These are phyloP conservation scores for Rallus limicola DNA, from an alignment of 2,113 vertebrate genomes.

Conservation along the genomic window DNA sequence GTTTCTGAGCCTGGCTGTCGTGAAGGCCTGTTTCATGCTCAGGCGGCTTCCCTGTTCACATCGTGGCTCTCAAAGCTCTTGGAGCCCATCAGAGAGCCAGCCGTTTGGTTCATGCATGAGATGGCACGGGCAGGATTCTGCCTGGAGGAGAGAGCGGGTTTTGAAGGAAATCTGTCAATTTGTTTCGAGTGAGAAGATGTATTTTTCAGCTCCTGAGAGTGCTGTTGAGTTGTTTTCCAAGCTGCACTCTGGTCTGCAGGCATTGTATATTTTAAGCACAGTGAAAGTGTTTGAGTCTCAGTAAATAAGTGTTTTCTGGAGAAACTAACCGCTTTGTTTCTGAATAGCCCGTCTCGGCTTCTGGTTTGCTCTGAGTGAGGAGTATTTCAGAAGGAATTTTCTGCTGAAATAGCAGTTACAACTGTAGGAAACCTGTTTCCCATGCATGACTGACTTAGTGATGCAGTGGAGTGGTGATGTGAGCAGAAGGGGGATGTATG, in stretches of 20 bases:
- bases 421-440: conserved; percentile 49
- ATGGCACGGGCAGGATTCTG: conserved; percentile 26
- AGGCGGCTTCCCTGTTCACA: not conserved
- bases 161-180: conserved; percentile 69
- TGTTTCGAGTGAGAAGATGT: conserved; percentile 25
- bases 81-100: not conserved
- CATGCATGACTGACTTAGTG: conserved; percentile 44
- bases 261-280: conserved; percentile 51
- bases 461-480: conserved; percentile 22
- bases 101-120: conserved; percentile 34
- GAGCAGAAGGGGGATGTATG: conserved; percentile 43
- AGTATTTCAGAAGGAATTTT: conserved; percentile 36
- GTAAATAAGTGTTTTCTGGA: conserved; percentile 49
- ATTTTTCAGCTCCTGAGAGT: conserved; percentile 59
- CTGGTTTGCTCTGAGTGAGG: not conserved
- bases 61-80: not conserved
- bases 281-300: conserved; percentile 17
- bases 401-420: conserved; percentile 54
- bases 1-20: not conserved
- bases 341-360: not conserved
- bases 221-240: conserved; percentile 63
- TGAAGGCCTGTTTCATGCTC: not conserved
- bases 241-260: conserved; percentile 41
- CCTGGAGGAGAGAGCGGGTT: conserved; percentile 40
- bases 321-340: conserved; percentile 13